These are phyloP conservation scores for Palaemon carinicauda DNA, from an alignment of 1,140 invertebrate species.

Conservation along the genomic window DNA sequence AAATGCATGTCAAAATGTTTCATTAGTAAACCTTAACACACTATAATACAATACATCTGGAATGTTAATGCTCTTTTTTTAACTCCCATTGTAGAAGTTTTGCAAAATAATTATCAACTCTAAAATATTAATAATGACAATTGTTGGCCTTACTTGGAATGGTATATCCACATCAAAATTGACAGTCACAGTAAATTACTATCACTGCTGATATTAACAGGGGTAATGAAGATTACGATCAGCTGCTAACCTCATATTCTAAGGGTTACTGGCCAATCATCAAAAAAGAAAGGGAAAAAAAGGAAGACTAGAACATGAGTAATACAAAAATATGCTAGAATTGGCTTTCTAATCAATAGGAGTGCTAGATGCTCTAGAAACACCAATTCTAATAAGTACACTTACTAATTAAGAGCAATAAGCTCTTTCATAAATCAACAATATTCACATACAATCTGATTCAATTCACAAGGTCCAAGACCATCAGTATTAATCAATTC, in stretches of 20 bases:
- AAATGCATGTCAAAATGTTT: too few relatives aligned
- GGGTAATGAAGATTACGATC: background rate
- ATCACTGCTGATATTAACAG: background rate
- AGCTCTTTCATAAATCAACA: constrained; percentile 30
- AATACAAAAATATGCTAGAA: constrained; percentile 53
- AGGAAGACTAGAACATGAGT: constrained; percentile 54
- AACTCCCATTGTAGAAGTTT: too few relatives aligned
- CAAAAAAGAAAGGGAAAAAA: constrained; percentile 20
- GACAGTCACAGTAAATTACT: background rate
- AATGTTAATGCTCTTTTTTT: too few relatives aligned
- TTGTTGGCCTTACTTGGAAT: too few relatives aligned
- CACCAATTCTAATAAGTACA: constrained; percentile 55
- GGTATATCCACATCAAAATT: too few relatives aligned
- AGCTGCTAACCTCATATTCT: background rate
- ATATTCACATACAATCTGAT: background rate
- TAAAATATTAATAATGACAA: too few relatives aligned
- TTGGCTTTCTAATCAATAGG: constrained; percentile 36
- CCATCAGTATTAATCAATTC: too few relatives aligned
- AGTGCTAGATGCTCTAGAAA: constrained; percentile 38
- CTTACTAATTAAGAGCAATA: constrained; percentile 47
- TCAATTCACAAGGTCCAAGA: background rate
- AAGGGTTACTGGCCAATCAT: constrained; percentile 28
- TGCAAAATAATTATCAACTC: too few relatives aligned
- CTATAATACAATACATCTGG: too few relatives aligned
- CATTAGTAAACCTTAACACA: too few relatives aligned